Base-by-base conservation (phyloP, 1,140 invertebrate species). In the Drosophila sulfurigaster region DNA sequence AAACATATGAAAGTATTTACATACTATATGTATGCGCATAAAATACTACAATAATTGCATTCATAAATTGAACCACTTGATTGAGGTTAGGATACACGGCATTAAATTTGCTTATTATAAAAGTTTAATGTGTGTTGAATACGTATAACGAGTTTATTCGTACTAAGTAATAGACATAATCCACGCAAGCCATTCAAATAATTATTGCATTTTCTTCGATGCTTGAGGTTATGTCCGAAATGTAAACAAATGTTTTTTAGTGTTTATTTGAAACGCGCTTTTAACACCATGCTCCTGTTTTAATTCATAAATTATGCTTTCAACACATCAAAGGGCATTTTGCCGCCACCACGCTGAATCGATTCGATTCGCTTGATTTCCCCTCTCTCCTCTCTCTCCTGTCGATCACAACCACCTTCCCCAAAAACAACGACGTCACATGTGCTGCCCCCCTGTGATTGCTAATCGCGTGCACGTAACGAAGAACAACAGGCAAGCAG, bases 231-330 rank as follows among this genome's bases (percentile, higher is more conserved):
- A 69, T 60, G 56, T 46, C n/a, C 45, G 43, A 52, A 58, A 66
- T 78, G 66, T 75, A 79, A 76, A 79, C 58, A 79, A 79, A 67
- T 54, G 46, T 54, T 63, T 58, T 51, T 32, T 32, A 32, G 57
- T 65, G 67, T 72, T 76, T 75, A 65, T 70, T 75, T 69, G 2
- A 58, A 45, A 25, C 30, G 3, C 32, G 41, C 49, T 60, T 71
- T 25, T 8, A 46, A 41, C 32, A 62, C 13, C 4, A 13, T 35
- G 46, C 15, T 43, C 16, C 46, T 63, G 25, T 38, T 60, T 52
- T 69, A 20, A 52, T 68, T 56, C 69, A 81, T 89, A 81, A 89
- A 89, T 83, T 77, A 80, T 79, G 30, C 48, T 62, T 32, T 59
- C 57, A 78, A 38, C 67, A 71, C 57, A 75, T 72, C 74, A 76